Base-by-base conservation (phyloP, 2,797 vertebrate genomes). In the Meriones psammophilus region DNA sequence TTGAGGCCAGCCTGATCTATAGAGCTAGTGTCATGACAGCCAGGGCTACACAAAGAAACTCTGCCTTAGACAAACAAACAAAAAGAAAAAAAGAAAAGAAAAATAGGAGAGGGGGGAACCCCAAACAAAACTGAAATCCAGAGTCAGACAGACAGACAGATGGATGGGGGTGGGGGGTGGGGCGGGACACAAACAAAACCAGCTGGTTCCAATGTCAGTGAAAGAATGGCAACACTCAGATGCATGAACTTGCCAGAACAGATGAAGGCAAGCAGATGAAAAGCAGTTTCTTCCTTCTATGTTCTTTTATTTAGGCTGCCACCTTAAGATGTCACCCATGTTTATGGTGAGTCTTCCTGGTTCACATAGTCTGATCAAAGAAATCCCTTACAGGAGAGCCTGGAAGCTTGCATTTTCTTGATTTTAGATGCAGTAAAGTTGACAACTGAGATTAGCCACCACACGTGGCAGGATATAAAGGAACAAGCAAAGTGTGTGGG, bases 381-480 rank as follows among this genome's bases (percentile, higher is more conserved):
- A 84, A 66, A 50, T 66, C 62, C 64, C 28, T 66, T 50, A 66
- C 3, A 33, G 62, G 39, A 46, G 39, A 46, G 28, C 17, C 15
- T 84, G 62, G 39, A 84, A 13, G 39, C 17, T 84, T 66, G 15
- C 36, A 46, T 66, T 46, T 66, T 1, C 28, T 84, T 68, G 39
- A 84, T 84, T 84, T 28, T 84, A 84, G 39, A 84, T 84, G 28
- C 18, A 84, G 81, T 85, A 33, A 85, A 50, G 39, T 50, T 85
- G 81, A 46, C 81, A 84, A 46, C 81, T 39, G 66, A 66, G 39
- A 33, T 66, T 46, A 46, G 30, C 17, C 17, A 64, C 64, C 8
- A 33, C 62, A 50, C 3, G 20, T 36, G 22, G 36, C 36, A 90
- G 36, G 22, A 17, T 78, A 33, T 58, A 71, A 69, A 94, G 50